Conservation (phyloP, 2,797 vertebrate species). For the Rhabdomys pumilio region DNA sequence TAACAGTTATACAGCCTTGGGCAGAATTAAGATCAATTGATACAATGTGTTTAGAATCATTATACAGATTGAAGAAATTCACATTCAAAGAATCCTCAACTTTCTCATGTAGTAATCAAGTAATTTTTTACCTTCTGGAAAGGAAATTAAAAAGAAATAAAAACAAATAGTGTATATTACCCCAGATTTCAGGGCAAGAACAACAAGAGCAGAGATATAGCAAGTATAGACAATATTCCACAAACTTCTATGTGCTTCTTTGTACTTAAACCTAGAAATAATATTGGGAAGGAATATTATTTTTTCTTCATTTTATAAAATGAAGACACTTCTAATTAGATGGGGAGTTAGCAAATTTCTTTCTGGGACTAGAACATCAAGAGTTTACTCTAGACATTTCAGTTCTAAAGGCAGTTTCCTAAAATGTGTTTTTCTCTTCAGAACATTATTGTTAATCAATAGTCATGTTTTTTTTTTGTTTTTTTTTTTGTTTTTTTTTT, state of each 20-base stretch:
- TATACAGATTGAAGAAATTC: conserved; percentile 35
- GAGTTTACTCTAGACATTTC: not conserved
- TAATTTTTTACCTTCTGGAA: conserved; percentile 29
- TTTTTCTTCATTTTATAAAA: conserved; percentile 24
- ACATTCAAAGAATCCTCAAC: conserved; percentile 37
- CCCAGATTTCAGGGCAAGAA: conserved; percentile 28
- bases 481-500: not conserved
- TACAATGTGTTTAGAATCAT: not conserved
- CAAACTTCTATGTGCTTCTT: not conserved
- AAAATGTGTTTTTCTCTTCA: not conserved
- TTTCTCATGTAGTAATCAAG: not conserved
- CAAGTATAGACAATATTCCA: not conserved
- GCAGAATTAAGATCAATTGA: conserved; percentile 58
- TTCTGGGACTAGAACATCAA: not conserved
- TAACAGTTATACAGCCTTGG: conserved; percentile 36
- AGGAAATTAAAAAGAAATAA: conserved; percentile 57
- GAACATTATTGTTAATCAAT: not conserved
- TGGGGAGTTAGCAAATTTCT: not conserved
- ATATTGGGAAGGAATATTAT: not conserved
- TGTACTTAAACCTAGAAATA: conserved; percentile 37
- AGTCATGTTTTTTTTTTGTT: not conserved
- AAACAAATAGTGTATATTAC: not conserved
- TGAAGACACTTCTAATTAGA: not conserved
- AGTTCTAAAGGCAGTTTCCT: not conserved
- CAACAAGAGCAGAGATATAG: not conserved